phyloP scores from a whole-genome alignment of 2,113 vertebrate species.

The Apistogramma diplotaenia region DNA sequence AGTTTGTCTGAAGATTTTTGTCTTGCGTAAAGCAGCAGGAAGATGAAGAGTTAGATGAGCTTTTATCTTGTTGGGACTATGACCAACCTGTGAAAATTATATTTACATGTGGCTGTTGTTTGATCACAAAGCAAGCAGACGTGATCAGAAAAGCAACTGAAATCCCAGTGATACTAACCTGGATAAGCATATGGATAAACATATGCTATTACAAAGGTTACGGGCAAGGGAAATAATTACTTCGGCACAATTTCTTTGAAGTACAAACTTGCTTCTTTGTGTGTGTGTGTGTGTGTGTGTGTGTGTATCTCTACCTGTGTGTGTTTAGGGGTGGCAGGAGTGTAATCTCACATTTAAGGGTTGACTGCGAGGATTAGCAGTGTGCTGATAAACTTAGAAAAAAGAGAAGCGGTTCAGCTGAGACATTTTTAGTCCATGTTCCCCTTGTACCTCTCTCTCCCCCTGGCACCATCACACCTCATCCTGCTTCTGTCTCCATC shows the following conservation, averaged over 20 bases:
- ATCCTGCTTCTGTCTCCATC: constrained; percentile 25
- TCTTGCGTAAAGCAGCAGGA: not conserved
- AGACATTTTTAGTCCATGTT: constrained; percentile 23
- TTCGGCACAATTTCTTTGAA: not conserved
- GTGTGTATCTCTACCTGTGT: too few species aligned
- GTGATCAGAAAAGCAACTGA: not conserved
- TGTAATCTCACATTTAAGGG: constrained; percentile 29
- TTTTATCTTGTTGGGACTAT: not conserved
- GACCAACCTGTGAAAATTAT: not conserved
- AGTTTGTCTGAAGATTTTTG: not conserved
- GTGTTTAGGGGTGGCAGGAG: not conserved
- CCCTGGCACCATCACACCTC: constrained; percentile 10
- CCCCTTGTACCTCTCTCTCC: not conserved
- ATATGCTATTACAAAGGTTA: not conserved
- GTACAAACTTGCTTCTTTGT: not conserved
- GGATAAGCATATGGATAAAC: constrained; percentile 4
- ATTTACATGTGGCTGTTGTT: not conserved
- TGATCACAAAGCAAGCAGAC: not conserved
- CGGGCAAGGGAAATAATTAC: not conserved
- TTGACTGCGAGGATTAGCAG: constrained; percentile 37
- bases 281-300: not conserved
- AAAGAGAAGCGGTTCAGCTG: constrained; percentile 6
- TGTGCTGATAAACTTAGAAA: constrained; percentile 6
- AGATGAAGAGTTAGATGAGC: not conserved
- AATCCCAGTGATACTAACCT: constrained; percentile 1